A percentile compares a stretch with the other conserved stretches of the same genome.
Evolutionary conservation across 2,797 vertebrate species (phyloP).

Genomic region (Gobionotothen gibberifrons): DNA sequence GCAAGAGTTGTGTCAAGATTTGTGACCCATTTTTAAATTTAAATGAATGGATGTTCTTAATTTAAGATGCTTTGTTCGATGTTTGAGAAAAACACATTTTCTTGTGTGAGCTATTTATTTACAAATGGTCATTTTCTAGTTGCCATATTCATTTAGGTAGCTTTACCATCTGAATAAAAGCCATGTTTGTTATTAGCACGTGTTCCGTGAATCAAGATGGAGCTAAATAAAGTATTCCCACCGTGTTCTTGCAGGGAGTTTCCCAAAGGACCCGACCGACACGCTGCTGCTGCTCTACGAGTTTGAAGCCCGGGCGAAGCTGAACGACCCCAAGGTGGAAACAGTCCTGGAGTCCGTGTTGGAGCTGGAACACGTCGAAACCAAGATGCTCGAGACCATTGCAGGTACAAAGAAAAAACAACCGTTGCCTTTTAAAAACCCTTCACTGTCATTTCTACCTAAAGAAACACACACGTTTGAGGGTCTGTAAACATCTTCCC

Average conservation of each 20-base stretch:
- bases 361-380: constrained; percentile 86
- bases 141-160: not conserved
- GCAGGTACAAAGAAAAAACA: constrained; percentile 81
- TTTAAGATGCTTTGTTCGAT: too few species aligned
- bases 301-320: constrained; percentile 92
- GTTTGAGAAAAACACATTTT: too few species aligned
- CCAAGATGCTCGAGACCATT: constrained; percentile 89
- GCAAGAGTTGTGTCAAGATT: too few species aligned
- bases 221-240: constrained; percentile 3
- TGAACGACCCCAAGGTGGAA: constrained; percentile 87
- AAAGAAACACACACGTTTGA: not conserved
- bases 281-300: constrained; percentile 92
- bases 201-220: not conserved
- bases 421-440: not conserved
- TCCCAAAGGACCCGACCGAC: constrained; percentile 86
- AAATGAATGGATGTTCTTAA: too few species aligned
- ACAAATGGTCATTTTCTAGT: too few species aligned
- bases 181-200: not conserved
- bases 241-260: constrained; percentile 79
- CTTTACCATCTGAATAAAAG: not conserved
- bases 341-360: constrained; percentile 87
- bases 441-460: not conserved
- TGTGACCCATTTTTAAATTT: too few species aligned
- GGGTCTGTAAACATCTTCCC: not conserved
- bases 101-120: too few species aligned